Evolutionary conservation across 2,797 vertebrate genomes (phyloP), one percentile per base, ranked within the genome.

Genomic region (Rhinella marina): DNA sequence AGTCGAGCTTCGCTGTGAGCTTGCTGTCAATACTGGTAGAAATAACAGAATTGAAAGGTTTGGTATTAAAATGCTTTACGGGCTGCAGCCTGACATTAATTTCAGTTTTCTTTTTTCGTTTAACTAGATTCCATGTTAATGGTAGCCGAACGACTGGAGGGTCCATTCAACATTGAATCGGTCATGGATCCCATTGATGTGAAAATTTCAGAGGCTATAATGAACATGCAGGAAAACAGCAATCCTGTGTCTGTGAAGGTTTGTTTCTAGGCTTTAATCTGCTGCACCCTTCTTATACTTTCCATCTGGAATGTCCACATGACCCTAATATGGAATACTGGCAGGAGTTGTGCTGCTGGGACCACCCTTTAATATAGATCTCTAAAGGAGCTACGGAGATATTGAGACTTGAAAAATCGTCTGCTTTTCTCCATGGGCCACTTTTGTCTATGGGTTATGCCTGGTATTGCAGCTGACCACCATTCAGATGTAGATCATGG

Each of bases 181-280:
- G 96, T 99, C 89, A 96, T 99, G 96, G 98, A 99, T 89, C 98
- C 98, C 86, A 99, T 99, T 2, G 98, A 99, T 0, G 98, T 99
- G 87, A 99, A 99, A 91, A 97, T 99, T 90, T 99, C 98, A 0
- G 98, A 99, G 0, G 98, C 98, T 0, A 99, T 99, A 91, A 99
- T 99, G 98, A 99, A 98, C 93, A 99, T 99, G 98, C 98, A 99
- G 91, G 98, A 99, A 91, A 99, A 99, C 93, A 99, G 98, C 90
- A 95, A 99, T 93, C 98, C 98, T 73, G 97, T 99, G 87, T 99
- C 98, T 0, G 97, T 99, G 90, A 99, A 99, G 94, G 98, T 99
- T 93, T 79, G 88, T 83, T 29, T 57, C 25, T 19, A 48, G 17
- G 12, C 70, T 9, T 21, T 48, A 32, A 27, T 66, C 64, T 32